Base-by-base conservation (phyloP, 2,888 invertebrate species). In the Caenorhabditis sp. region DNA sequence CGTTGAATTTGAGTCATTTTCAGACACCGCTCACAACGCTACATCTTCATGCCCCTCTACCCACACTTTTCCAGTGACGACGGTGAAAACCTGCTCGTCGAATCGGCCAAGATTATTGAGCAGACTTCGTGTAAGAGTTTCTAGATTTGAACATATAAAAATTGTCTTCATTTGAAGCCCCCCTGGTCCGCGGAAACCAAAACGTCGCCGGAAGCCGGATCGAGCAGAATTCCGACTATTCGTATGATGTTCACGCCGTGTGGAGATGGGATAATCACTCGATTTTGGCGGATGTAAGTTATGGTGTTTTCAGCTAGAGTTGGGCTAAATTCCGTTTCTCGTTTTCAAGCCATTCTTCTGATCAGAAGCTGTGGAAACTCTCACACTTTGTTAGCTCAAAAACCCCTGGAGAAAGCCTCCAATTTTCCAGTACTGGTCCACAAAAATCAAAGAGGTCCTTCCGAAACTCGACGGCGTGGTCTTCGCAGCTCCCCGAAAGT, bases 191-290 rank as follows among this genome's bases (percentile, higher is more conserved):
- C 16, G 82, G 82, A 24, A 80, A 83, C 28, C 41, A 59, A 44
- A 51, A 72, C 12, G 51, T 85, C 14, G 54, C 63, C 14, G 70
- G 63, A 19, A 70, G 54, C 19, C 59, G 88, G 59, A 75, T 88
- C 24, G 77, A 84, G 7, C 84, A 83, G 8, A 85, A 83, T 38
- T 81, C 86, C 7, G 85, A 86, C 28, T 76, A 82, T 31, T 85
- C 85, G 1, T 88, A 82, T 68, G 76, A 82, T 16, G 70, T 86
- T 16, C 82, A 82, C 14, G 72, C 87, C 4, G 59, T 88, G 44
- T 84, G 85, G 72, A 66, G 88, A 76, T 88, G 87, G 87, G 73
- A 80, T 51, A 74, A 81, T 73, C 87, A 88, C 75, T 86, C 88
- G 26, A 73, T 84, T 69, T 22, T 87, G 3, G 64, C 87, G 10